A percentile compares a stretch with the other conserved stretches of the same genome.
These are phyloP conservation scores for Choloepus hoffmanni DNA, from an alignment of 2,113 vertebrate species.

Conservation along the genomic window DNA sequence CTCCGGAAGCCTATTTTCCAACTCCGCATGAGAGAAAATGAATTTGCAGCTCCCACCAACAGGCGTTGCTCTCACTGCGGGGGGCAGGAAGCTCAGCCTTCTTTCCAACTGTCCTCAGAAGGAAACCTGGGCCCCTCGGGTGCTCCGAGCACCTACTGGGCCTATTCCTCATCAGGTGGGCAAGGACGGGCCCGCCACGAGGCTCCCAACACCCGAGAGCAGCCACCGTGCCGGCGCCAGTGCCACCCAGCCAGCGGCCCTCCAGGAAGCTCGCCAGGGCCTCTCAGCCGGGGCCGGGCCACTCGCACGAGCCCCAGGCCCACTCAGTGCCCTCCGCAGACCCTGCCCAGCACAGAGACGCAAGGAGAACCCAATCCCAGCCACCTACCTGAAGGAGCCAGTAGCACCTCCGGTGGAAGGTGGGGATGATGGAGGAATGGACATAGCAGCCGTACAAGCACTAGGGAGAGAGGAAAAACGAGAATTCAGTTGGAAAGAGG, in stretches of 20 bases:
- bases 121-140: background rate
- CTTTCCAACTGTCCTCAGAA: background rate
- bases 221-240: background rate
- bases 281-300: accelerated
- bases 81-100: background rate
- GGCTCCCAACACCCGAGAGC: background rate
- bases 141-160: background rate
- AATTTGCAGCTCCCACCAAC: background rate
- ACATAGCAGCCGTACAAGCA: slow-evolving; percentile 99
- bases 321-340: background rate
- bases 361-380: slow-evolving; percentile 41
- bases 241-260: accelerated
- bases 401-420: slow-evolving; percentile 99
- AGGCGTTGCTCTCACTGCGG: background rate
- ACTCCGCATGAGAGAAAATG: background rate
- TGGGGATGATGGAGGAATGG: slow-evolving; percentile 99
- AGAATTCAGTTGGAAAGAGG: slow-evolving; percentile 80
- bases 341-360: background rate
- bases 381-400: slow-evolving; percentile 98
- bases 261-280: background rate
- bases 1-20: background rate
- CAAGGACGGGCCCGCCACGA: background rate
- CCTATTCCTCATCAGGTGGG: background rate
- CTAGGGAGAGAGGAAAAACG: slow-evolving; percentile 88
- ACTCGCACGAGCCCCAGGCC: background rate